These are phyloP conservation scores for Heliothis virescens DNA, from an alignment of 1,140 invertebrate genomes.

Conservation along the genomic window DNA sequence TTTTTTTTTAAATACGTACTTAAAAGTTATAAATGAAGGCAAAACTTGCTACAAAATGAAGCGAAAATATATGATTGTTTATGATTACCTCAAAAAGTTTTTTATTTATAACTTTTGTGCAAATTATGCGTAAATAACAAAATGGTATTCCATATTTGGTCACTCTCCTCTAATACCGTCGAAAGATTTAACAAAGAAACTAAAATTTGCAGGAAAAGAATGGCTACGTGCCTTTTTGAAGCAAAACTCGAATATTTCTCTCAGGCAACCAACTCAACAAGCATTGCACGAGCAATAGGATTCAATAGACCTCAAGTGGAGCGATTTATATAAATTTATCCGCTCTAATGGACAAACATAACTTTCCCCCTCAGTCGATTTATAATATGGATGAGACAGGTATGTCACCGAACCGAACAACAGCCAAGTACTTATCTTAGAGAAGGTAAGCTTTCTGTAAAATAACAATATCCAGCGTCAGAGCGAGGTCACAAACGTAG, in stretches of 20 bases:
- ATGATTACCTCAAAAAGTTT: too few species aligned
- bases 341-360: conserved; percentile 46
- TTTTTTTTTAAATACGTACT: too few species aligned
- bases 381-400: conserved; percentile 78
- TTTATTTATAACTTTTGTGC: too few species aligned
- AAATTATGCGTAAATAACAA: too few species aligned
- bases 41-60: too few species aligned
- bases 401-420: conserved; percentile 66
- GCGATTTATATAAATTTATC: conserved; percentile 50
- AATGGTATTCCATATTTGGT: too few species aligned
- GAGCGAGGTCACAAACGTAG: conserved; percentile 68
- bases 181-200: conserved; percentile 47
- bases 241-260: conserved; percentile 38
- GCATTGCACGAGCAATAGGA: conserved; percentile 49
- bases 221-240: conserved; percentile 50
- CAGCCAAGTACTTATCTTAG: conserved; percentile 62
- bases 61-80: too few species aligned
- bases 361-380: conserved; percentile 48
- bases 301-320: conserved; percentile 55
- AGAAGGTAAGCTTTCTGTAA: conserved; percentile 17
- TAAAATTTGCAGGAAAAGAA: conserved; percentile 50
- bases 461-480: conserved; percentile 58
- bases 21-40: too few species aligned
- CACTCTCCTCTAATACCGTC: too few species aligned
- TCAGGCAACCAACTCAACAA: conserved; percentile 44